phyloP scores from a whole-genome alignment of 2,888 invertebrate species.

The Orchestes rusci region DNA sequence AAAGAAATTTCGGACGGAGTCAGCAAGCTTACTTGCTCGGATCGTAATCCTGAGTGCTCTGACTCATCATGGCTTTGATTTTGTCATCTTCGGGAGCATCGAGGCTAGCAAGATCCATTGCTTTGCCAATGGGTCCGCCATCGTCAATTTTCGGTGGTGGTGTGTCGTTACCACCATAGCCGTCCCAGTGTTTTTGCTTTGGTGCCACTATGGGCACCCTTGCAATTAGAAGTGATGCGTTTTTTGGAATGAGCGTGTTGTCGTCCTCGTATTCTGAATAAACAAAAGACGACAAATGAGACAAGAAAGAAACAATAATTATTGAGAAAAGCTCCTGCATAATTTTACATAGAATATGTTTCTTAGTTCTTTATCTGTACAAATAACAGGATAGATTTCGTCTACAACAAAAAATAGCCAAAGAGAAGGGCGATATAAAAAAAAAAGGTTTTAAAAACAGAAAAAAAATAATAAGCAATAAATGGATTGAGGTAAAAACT shows the following conservation, averaged over 20 bases:
- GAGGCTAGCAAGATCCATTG: constrained; percentile 79
- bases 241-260: constrained; percentile 88
- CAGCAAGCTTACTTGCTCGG: constrained; percentile 85
- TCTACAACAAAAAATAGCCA: too few species aligned
- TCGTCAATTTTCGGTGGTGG: constrained; percentile 41
- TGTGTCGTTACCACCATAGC: constrained; percentile 45
- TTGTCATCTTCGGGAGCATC: constrained; percentile 96
- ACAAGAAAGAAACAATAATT: too few species aligned
- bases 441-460: too few species aligned
- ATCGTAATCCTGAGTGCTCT: constrained; percentile 95
- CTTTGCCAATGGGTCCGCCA: constrained; percentile 51
- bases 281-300: too few species aligned
- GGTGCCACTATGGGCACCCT: constrained; percentile 80
- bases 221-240: constrained; percentile 92
- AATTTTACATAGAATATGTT: too few species aligned
- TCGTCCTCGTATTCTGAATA: constrained; percentile 85
- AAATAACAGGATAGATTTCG: too few species aligned
- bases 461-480: too few species aligned
- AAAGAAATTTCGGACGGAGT: too few species aligned
- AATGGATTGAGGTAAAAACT: too few species aligned
- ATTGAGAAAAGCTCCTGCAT: too few species aligned
- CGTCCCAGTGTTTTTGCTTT: constrained; percentile 63
- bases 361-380: too few species aligned
- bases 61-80: constrained; percentile 95
- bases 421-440: too few species aligned